Percentiles rank a stretch among this genome's conserved stretches.
phyloP scores from a whole-genome alignment of 2,888 invertebrate species.

The Ophion ellenae region DNA sequence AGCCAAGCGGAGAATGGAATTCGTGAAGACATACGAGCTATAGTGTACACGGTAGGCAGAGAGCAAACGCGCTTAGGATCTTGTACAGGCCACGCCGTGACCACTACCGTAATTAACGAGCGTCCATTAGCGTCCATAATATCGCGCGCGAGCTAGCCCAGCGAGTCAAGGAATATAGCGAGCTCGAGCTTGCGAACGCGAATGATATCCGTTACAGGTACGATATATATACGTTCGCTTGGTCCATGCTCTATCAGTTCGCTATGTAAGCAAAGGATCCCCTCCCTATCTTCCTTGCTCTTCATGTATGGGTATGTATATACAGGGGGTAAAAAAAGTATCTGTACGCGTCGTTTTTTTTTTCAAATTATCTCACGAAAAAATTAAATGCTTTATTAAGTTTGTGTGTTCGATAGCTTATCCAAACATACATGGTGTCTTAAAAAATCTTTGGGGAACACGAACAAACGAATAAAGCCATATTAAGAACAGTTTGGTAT shows the following conservation, averaged over 20 bases:
- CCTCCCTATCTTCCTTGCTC: not conserved
- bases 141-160: constrained; percentile 58
- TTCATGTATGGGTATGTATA: too few species aligned
- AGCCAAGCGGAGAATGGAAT: constrained; percentile 60
- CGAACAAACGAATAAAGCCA: too few species aligned
- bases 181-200: constrained; percentile 57
- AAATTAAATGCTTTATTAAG: too few species aligned
- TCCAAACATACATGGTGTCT: too few species aligned
- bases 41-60: constrained; percentile 62
- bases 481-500: too few species aligned
- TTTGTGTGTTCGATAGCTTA: too few species aligned
- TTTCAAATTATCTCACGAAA: too few species aligned
- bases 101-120: constrained; percentile 70
- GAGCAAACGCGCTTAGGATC: constrained; percentile 57
- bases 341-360: too few species aligned
- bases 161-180: constrained; percentile 48
- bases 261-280: constrained; percentile 11
- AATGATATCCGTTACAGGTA: constrained; percentile 71
- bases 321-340: too few species aligned
- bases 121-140: constrained; percentile 70
- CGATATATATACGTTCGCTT: constrained; percentile 43
- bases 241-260: constrained; percentile 38
- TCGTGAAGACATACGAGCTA: constrained; percentile 65
- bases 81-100: constrained; percentile 67
- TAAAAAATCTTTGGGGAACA: too few species aligned